Base-by-base conservation (phyloP, 1,140 invertebrate genomes). In the Patella vulgata region DNA sequence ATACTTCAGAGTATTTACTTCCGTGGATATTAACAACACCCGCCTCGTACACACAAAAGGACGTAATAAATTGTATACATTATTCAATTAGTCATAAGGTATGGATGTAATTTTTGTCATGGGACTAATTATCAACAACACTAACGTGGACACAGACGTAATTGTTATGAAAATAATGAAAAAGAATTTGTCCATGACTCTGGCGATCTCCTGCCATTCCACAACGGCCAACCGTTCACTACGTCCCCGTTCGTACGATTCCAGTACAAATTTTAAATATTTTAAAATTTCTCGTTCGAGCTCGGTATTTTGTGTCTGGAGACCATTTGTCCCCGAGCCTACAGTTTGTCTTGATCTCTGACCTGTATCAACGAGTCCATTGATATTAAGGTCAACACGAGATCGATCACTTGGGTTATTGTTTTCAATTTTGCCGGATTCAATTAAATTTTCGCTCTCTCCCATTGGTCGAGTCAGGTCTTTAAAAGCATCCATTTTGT, bases 181-280 rank as follows among this genome's bases (percentile, higher is more conserved):
- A 36, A 78, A 73, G 0, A 73, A 48, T 44, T 69, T 74, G 48
- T 80, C 76, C 51, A 78, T 64, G 3, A 77, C 72, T 36, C 73
- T 63, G 1, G 76, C 78, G 23, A 78, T 69, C 51, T 80, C 78
- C 47, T 73, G 71, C 78, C 78, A 80, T 54, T 80, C 74, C 44
- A 66, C 53, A 17, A 78, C 63, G 3, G 69, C 59, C 23, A 61
- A 62, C 33, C 61, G 58, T 48, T 80, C 78, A 3, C 51, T 47
- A 36, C 66, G 40, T 14, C 62, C 50, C 43, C 60, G 64, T 19
- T 78, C 76, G 57, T 78, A 71, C 2, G 60, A 59, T 17, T 67
- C 66, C 50, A 80, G 59, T 11, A 80, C 63, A 25, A 66, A 65
- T 40, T 67, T 72, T 21, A 80, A 66, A 59, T 77, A 78, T 46